Percentiles rank a stretch among this genome's conserved stretches.
These are phyloP conservation scores for Drosophila neutralis DNA, from an alignment of 2,888 invertebrate species.

Conservation along the genomic window DNA sequence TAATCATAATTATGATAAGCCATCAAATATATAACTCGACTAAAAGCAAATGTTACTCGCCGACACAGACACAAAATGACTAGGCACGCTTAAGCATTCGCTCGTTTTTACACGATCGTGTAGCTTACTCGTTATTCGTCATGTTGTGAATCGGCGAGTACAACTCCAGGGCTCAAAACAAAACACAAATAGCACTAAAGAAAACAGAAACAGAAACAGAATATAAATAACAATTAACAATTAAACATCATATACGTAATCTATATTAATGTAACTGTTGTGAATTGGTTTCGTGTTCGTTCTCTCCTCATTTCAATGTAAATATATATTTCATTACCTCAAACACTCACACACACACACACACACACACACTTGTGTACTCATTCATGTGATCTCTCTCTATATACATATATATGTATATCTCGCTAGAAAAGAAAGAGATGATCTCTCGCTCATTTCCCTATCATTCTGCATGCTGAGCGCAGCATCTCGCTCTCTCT, in stretches of 20 bases:
- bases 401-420: neutral
- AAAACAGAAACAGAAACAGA: slow-evolving; percentile 3
- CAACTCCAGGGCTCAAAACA: slow-evolving; percentile 60
- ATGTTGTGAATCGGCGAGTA: slow-evolving; percentile 65
- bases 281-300: slow-evolving; percentile 47
- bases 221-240: slow-evolving; percentile 10
- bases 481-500: slow-evolving; percentile 33
- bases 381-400: neutral
- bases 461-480: slow-evolving; percentile 28
- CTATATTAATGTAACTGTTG: slow-evolving; percentile 47
- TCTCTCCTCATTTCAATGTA: slow-evolving; percentile 31
- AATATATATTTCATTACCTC: slow-evolving; percentile 35
- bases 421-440: slow-evolving; percentile 7
- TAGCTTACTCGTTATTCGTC: slow-evolving; percentile 59
- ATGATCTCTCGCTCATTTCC: slow-evolving; percentile 11
- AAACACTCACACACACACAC: slow-evolving; percentile 9
- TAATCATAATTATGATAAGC: slow-evolving; percentile 12
- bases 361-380: neutral
- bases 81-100: slow-evolving; percentile 50
- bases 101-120: slow-evolving; percentile 10
- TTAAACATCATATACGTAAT: slow-evolving; percentile 12
- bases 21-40: slow-evolving; percentile 13
- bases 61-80: slow-evolving; percentile 57
- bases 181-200: slow-evolving; percentile 9
- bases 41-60: slow-evolving; percentile 46